Percentiles rank a stretch among this genome's conserved stretches.
Conservation (phyloP, 2,888 invertebrate genomes). For the Dryomyza anilis region DNA sequence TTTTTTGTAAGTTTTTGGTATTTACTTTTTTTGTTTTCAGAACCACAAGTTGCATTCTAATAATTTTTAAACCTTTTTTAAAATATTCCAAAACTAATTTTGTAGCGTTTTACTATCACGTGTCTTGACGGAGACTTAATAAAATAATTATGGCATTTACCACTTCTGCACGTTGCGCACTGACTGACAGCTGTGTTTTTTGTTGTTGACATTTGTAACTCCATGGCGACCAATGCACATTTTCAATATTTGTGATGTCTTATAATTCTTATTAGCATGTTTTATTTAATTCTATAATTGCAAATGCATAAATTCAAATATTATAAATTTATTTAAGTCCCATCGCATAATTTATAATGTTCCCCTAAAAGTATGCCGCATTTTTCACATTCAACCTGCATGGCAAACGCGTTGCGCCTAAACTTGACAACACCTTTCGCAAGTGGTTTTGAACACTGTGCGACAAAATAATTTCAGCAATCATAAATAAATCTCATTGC, state of each 20-base stretch:
- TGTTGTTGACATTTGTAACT: not conserved
- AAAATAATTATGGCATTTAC: not conserved
- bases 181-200: not conserved
- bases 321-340: no score
- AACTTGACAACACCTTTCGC: not conserved
- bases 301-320: not conserved
- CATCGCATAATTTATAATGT: not conserved
- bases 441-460: no score
- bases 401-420: not conserved
- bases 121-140: not conserved
- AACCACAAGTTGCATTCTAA: no score
- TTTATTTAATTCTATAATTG: not conserved
- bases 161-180: not conserved
- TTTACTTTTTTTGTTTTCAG: not conserved
- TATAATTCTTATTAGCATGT: not conserved
- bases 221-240: constrained; percentile 2
- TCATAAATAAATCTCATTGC: no score
- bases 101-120: not conserved
- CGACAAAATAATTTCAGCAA: no score
- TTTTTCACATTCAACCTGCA: no score
- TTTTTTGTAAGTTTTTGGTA: not conserved
- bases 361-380: not conserved
- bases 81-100: no score
- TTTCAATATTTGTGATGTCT: not conserved
- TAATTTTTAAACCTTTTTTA: not conserved